A percentile compares a stretch with the other conserved stretches of the same genome.
Conservation (phyloP, 64 coral and sea anemone genomes). For the Cladopsammia gracilis region DNA sequence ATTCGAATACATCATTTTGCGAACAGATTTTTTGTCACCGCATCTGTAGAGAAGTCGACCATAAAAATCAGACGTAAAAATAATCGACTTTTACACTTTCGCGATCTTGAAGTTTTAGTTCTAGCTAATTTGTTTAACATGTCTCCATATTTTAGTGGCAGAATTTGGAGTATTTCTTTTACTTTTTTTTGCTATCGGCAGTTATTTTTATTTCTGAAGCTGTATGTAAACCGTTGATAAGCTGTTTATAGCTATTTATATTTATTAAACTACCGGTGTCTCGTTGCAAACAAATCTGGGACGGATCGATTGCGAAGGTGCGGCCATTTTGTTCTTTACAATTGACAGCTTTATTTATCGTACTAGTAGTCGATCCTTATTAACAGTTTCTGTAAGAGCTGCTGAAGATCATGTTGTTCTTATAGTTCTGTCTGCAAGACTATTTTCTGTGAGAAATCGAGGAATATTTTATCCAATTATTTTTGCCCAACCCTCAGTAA, state of each 20-base stretch:
- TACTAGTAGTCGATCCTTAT: too few relatives aligned
- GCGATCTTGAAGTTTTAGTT: not conserved
- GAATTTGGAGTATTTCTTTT: not conserved
- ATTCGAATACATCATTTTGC: too few relatives aligned
- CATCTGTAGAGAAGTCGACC: not conserved
- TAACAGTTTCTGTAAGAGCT: too few relatives aligned
- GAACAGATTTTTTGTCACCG: not conserved
- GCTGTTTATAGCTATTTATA: not conserved
- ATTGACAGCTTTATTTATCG: too few relatives aligned
- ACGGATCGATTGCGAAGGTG: not conserved
- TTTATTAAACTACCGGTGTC: conserved; percentile 2
- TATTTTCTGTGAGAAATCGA: not conserved
- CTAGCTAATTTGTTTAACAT: not conserved
- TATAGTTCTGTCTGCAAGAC: not conserved
- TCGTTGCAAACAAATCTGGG: not conserved
- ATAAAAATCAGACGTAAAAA: not conserved
- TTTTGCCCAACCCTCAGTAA: not conserved
- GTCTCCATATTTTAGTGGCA: not conserved
- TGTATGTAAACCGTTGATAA: conserved; percentile 22
- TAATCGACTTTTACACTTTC: not conserved
- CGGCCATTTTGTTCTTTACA: not conserved
- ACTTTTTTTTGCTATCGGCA: not conserved
- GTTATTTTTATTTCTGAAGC: not conserved
- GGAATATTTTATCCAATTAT: not conserved
- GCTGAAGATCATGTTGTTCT: too few relatives aligned